Base-by-base conservation (phyloP, 92 coral and sea anemone genomes). In the Palythoa grandiflora region DNA sequence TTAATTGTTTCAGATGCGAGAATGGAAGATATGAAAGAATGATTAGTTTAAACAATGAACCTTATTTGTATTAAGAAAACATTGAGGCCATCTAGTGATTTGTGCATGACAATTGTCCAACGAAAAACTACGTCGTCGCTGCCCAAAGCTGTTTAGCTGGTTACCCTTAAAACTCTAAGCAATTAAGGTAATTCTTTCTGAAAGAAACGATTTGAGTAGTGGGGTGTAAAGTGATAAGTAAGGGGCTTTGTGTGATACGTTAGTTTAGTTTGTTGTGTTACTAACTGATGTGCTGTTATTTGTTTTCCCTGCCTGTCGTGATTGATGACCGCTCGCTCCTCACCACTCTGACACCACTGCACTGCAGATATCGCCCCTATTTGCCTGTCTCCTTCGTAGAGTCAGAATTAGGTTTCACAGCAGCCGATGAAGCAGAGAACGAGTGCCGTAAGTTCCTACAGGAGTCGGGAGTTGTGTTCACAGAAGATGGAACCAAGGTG, bases 361-460 rank as follows among this genome's bases (percentile, higher is more conserved):
- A 38, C 86, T 72, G 83, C 93, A 97, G 99, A 85, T 97, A 97
- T 90, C 99, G 99, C 88, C 99, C 99, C 89, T 73, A 94, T 88
- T 91, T 97, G 92, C 95, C 98, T 44, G 96, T 94, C 89, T 94
- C 99, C 94, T 95, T 97, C 96, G 93, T 97, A 89, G 95, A 97
- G 89, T 97, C 98, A 79, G 99, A 97, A 91, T 96, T 97, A 97
- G 99, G 98, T 91, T 97, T 97, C 94, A 89, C 92, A 88, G 98
- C 96, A 75, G 95, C 92, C 65, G 94, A 75, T 70, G 93, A 96
- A 38, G 75, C 86, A 47, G 86, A 81, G 75, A 81, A 47, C 63
- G 86, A 81, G 90, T 97, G 99, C 89, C 95, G 88, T 86, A 96
- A 94, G 94, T 97, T 97, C 93, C 93, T 97, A 54, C 83, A 91